These are phyloP conservation scores for Hipparchia semele DNA, from an alignment of 2,888 invertebrate species.

Conservation along the genomic window DNA sequence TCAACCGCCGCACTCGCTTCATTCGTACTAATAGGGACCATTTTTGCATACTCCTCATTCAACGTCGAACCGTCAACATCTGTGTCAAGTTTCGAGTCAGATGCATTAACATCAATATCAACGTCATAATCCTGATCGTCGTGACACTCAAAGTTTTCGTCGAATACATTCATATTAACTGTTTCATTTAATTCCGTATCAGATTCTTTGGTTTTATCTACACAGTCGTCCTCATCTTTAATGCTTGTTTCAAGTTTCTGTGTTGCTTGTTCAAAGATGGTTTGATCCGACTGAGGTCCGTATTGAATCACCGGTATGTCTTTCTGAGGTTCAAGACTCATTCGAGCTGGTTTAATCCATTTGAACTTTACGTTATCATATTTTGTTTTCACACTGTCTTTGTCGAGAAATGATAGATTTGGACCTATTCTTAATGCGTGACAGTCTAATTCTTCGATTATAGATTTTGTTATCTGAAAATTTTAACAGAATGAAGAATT, in stretches of 20 bases:
- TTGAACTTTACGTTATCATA: conserved; percentile 61
- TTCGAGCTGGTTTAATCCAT: conserved; percentile 57
- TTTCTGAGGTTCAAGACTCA: conserved; percentile 43
- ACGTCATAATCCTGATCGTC: conserved; percentile 35
- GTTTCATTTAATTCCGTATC: conserved; percentile 8
- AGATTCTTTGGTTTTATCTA: conserved; percentile 32
- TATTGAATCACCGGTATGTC: conserved; percentile 56
- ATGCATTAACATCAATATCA: conserved; percentile 28
- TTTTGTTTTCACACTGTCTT: conserved; percentile 50
- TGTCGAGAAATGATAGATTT: conserved; percentile 55
- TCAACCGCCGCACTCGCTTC: conserved; percentile 62
- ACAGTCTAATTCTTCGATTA: conserved; percentile 55
- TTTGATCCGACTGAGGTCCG: conserved; percentile 54
- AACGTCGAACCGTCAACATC: conserved; percentile 59
- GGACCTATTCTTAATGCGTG: conserved; percentile 54
- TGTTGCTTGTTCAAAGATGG: conserved; percentile 48
- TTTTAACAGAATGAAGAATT: conserved; percentile 14
- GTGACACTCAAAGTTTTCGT: conserved; percentile 37
- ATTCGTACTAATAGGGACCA: conserved; percentile 60
- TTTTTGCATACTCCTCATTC: conserved; percentile 68
- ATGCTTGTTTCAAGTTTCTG: conserved; percentile 44
- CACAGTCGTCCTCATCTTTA: conserved; percentile 41
- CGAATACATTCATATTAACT: conserved; percentile 32
- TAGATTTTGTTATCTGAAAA: conserved; percentile 60
- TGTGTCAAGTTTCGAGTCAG: conserved; percentile 27